Conservation (phyloP, 2,113 vertebrate genomes). For the Meleagris gallopavo region DNA sequence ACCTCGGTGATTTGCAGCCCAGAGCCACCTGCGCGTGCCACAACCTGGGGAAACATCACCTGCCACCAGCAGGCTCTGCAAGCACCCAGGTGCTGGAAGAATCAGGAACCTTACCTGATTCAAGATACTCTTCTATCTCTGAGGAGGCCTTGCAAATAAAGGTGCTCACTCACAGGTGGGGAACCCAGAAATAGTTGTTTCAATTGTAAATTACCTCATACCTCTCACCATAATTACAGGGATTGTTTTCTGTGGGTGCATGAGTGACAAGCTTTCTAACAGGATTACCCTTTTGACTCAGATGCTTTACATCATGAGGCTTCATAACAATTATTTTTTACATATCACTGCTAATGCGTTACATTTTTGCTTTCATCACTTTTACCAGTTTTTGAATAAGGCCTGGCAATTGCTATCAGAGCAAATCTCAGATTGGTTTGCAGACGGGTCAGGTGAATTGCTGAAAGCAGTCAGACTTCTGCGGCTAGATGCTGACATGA, state of each 20-base stretch:
- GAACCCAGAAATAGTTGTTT: not conserved
- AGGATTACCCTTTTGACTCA: not conserved
- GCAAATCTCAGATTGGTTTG: not conserved
- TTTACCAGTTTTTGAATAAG: not conserved
- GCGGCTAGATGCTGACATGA: conserved; percentile 27
- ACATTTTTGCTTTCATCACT: not conserved
- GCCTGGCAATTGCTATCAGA: not conserved
- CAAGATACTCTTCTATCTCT: not conserved
- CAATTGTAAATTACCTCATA: not conserved
- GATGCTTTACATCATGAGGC: not conserved
- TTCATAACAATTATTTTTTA: not conserved
- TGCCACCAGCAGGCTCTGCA: not conserved
- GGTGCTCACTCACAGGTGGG: not conserved
- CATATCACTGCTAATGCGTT: not conserved
- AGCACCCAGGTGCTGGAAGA: not conserved
- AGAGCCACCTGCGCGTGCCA: not conserved
- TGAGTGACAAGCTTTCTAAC: not conserved
- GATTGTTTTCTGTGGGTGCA: not conserved
- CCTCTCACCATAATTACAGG: not conserved
- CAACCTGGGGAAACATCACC: not conserved
- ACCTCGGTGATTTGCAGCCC: not conserved
- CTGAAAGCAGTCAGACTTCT: not conserved
- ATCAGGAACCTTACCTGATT: not conserved
- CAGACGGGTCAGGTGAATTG: not conserved
- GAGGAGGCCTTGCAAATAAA: not conserved